Evolutionary conservation across 1,140 invertebrate genomes (phyloP), one percentile per base, ranked within the genome.

Genomic region (Cephus cinctus): DNA sequence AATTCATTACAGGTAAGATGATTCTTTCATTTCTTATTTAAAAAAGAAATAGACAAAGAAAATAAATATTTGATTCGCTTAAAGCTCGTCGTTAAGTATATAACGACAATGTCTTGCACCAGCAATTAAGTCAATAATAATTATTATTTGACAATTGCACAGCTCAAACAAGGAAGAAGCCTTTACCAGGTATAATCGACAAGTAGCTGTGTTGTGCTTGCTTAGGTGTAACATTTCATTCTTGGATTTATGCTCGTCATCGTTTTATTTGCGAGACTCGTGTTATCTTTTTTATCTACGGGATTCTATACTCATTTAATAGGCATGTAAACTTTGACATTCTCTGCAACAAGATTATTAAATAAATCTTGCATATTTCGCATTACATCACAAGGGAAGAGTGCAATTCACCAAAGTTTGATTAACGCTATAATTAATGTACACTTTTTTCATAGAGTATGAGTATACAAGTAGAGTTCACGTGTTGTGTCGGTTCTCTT

Each of bases 1-100:
- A 92, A 73, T 91, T 94, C 65, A 77, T 94, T 45, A 81, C 85
- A 71, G 89, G 91, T 84, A 83, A 72, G 50, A 40, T 34, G n/a
- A 43, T 16, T n/a, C 41, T 35, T 34, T 31, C 18, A 11, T 39
- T 38, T 16, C 25, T 43, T 36, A 40, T 35, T n/a, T 45, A 44
- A 27, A 52, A 20, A 18, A 23, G 12, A 40, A 43, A 18, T 20
- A 36, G n/a, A 30, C 14, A 56, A 34, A 40, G 16, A 11, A 22
- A 52, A 14, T 53, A 25, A 48, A 25, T 18, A 14, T 42, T 32
- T 41, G 5, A 47, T 41, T 57, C 36, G 6, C 46, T 42, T 32
- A 3, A 5, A 32, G 21, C n/a, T 30, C 2, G 8, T n/a, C 2
- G 39, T 12, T 19, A n/a, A 27, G 25, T 27, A 6, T n/a, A 8